Conservation (phyloP, 2,797 vertebrate genomes). For the Merluccius polli region DNA sequence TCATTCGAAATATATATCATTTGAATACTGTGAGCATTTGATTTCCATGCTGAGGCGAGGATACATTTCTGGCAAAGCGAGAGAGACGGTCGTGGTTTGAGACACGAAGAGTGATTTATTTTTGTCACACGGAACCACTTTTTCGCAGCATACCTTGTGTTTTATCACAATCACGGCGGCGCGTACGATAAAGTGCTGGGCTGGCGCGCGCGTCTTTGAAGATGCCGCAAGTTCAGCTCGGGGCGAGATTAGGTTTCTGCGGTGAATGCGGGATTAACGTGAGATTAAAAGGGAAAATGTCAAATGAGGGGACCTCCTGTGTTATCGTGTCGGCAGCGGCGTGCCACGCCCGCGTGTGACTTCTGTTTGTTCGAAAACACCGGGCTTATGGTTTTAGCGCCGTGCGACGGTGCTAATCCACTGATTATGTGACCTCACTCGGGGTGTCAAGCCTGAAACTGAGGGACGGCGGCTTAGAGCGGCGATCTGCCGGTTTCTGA, state of each 20-base stretch:
- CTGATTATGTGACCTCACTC: neutral
- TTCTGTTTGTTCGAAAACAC: neutral
- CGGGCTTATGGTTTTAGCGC: neutral
- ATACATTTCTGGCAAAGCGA: neutral
- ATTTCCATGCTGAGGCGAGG: neutral
- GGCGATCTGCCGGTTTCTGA: neutral
- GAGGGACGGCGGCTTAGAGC: neutral
- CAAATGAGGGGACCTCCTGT: neutral
- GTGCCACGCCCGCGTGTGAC: neutral
- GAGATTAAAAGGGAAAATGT: neutral
- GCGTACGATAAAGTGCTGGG: neutral
- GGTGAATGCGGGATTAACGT: neutral
- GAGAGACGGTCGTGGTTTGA: too few relatives aligned
- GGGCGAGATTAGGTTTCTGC: neutral
- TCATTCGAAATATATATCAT: neutral
- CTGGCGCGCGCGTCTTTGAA: neutral
- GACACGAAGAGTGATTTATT: too few relatives aligned
- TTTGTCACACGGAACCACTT: too few relatives aligned
- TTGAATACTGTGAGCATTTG: neutral
- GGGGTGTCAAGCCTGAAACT: neutral
- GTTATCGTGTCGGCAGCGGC: neutral
- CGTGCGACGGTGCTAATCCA: neutral
- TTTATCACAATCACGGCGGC: neutral
- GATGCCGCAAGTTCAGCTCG: neutral
- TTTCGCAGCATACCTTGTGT: neutral